Conservation (phyloP, 2,113 vertebrate species). For the Sphyrna mokarran region DNA sequence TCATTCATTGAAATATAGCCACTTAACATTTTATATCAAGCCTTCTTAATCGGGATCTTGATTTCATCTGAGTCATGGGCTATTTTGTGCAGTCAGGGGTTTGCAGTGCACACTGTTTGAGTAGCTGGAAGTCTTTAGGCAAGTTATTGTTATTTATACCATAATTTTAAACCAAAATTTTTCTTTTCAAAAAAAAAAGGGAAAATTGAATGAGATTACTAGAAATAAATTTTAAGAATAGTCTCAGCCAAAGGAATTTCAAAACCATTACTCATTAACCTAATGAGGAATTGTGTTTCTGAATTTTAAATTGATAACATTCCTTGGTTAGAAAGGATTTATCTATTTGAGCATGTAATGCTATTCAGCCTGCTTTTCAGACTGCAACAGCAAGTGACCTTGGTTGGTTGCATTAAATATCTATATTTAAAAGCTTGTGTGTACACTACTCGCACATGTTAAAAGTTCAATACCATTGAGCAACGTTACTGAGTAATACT, state of each 20-base stretch:
- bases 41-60: neutral
- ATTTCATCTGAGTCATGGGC: neutral
- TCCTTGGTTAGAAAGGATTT: neutral
- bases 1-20: neutral
- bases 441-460: neutral
- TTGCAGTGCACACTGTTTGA: neutral
- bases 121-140: neutral
- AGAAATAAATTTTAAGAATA: neutral
- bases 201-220: neutral
- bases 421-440: neutral
- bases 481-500: neutral
- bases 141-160: neutral
- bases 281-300: neutral
- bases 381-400: neutral
- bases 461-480: neutral
- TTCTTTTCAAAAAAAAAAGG: neutral
- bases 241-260: neutral
- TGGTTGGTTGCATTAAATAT: neutral
- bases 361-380: neutral
- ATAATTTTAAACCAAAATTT: neutral
- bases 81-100: neutral
- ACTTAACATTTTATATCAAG: neutral
- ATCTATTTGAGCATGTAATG: neutral
- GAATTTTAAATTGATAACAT: neutral
- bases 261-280: no score